Conservation (phyloP, 2,888 invertebrate species). For the Synergus japonicus region DNA sequence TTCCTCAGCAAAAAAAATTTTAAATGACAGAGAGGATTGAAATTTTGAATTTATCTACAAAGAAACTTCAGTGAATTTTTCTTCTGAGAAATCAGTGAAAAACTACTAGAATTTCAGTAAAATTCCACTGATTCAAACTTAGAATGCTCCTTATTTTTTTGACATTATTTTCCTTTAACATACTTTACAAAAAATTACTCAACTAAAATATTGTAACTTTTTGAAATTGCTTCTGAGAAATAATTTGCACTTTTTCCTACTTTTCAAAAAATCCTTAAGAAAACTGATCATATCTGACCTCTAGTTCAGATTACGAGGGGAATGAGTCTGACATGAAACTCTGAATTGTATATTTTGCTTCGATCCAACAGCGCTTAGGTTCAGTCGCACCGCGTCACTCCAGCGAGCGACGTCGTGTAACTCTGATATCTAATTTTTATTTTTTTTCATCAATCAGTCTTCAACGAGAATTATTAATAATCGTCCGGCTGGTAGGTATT, state of each 20-base stretch:
- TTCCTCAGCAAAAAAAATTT: too few relatives aligned
- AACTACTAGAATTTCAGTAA: too few relatives aligned
- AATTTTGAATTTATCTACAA: too few relatives aligned
- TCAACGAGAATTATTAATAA: conserved; percentile 34
- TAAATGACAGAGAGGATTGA: too few relatives aligned
- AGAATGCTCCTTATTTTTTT: too few relatives aligned
- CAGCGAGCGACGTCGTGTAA: conserved; percentile 67
- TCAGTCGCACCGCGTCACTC: conserved; percentile 75
- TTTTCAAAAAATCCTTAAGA: background rate
- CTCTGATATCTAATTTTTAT: conserved; percentile 43
- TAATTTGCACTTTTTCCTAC: background rate
- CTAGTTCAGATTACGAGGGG: background rate
- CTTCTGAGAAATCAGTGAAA: too few relatives aligned
- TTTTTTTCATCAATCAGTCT: conserved; percentile 42
- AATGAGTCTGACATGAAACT: background rate
- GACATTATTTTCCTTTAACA: too few relatives aligned
- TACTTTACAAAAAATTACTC: too few relatives aligned
- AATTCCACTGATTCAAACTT: too few relatives aligned
- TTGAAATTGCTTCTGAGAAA: background rate
- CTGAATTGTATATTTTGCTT: conserved; percentile 9
- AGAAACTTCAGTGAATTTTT: too few relatives aligned
- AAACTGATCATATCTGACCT: background rate
- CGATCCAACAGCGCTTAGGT: conserved; percentile 44
- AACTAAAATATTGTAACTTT: background rate
- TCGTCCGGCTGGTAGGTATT: conserved; percentile 30